Conservation (phyloP, 2,113 vertebrate species). For the Eudyptes chrysolophus region DNA sequence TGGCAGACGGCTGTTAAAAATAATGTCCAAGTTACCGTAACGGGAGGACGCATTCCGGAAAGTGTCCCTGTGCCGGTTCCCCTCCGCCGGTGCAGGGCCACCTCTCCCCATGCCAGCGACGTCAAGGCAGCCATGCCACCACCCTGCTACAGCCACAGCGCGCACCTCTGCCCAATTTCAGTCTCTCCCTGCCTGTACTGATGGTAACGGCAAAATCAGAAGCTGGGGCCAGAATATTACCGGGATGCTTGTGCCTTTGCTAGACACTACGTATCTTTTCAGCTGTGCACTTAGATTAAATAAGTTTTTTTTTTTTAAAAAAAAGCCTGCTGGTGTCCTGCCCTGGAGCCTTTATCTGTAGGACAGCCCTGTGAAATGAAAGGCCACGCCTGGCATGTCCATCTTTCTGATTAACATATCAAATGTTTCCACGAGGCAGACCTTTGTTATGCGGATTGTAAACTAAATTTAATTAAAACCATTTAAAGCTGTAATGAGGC, state of each 20-base stretch:
- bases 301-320: not conserved
- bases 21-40: fast-evolving
- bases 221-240: not conserved
- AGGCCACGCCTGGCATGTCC: conserved; percentile 62
- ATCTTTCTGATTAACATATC: conserved; percentile 74
- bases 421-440: conserved; percentile 71
- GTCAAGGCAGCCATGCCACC: not conserved
- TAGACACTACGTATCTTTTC: fast-evolving
- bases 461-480: conserved; percentile 75
- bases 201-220: not conserved
- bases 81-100: too few species aligned
- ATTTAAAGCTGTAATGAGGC: conserved; percentile 65
- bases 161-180: fast-evolving
- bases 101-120: fast-evolving
- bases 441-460: conserved; percentile 74
- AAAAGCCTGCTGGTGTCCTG: not conserved
- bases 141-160: not conserved
- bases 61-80: not conserved
- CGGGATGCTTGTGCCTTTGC: not conserved
- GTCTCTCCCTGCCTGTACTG: not conserved
- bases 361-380: conserved; percentile 74
- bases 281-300: not conserved
- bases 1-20: not conserved
- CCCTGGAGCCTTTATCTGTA: conserved; percentile 55
- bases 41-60: fast-evolving